A percentile compares a stretch with the other conserved stretches of the same genome.
Evolutionary conservation across 2,888 invertebrate species (phyloP).

Genomic region (Steinernema scapterisci): DNA sequence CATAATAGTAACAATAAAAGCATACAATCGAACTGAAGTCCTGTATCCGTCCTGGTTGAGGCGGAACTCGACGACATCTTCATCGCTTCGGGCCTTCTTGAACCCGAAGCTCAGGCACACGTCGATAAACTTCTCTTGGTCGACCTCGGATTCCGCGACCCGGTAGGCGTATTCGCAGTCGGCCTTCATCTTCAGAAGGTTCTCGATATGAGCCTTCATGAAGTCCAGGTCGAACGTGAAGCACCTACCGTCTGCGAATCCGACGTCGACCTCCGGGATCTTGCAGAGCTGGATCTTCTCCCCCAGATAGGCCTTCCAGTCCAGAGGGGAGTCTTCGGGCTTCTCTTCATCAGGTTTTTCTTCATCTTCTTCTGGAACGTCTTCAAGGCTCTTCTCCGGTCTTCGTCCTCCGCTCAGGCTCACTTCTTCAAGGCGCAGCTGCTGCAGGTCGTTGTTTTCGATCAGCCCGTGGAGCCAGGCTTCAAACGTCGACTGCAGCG

Average conservation of each 20-base stretch:
- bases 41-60: neutral
- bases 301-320: neutral
- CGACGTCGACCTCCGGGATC: conserved; percentile 2
- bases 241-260: neutral
- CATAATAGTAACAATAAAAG: conserved; percentile 3
- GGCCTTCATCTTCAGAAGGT: neutral
- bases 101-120: neutral
- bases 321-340: too few species aligned
- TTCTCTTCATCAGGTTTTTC: too few species aligned
- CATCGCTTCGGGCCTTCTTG: neutral
- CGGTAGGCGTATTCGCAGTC: neutral
- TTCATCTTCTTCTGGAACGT: too few species aligned
- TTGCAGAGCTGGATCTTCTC: neutral
- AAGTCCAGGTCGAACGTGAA: neutral
- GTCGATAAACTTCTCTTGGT: neutral
- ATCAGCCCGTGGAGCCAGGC: neutral
- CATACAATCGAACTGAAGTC: neutral
- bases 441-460: neutral
- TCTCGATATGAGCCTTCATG: neutral
- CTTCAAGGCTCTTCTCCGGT: too few species aligned
- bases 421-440: neutral
- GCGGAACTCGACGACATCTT: neutral
- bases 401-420: too few species aligned
- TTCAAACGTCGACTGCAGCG: neutral
- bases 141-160: neutral